Conservation (phyloP, 2,888 invertebrate genomes). For the Terebella lapidaria region DNA sequence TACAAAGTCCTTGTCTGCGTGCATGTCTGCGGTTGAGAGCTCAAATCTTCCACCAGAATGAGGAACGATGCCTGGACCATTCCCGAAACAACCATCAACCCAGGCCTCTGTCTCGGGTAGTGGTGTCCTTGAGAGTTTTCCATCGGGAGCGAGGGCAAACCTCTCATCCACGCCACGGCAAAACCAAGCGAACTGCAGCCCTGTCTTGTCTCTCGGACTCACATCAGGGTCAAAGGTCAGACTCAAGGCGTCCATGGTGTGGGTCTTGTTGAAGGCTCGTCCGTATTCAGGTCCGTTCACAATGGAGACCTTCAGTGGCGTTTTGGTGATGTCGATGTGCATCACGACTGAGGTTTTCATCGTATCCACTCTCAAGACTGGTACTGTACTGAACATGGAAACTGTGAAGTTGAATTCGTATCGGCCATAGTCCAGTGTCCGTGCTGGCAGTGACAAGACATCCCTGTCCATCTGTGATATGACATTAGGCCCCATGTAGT, state of each 20-base stretch:
- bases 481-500: background rate
- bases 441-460: background rate
- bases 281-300: conserved; percentile 12
- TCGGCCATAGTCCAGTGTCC: background rate
- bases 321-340: background rate
- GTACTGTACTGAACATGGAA: background rate
- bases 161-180: conserved; percentile 19
- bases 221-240: conserved; percentile 26
- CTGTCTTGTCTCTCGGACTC: conserved; percentile 23
- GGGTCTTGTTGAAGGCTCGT: conserved; percentile 11
- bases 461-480: background rate
- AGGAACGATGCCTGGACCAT: background rate
- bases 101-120: no score
- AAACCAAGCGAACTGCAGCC: conserved; percentile 27
- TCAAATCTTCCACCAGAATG: background rate
- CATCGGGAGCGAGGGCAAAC: no score
- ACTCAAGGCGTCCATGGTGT: conserved; percentile 16
- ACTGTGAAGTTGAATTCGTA: conserved; percentile 1
- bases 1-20: background rate
- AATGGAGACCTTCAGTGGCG: background rate
- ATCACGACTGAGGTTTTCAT: background rate
- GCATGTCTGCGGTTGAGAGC: background rate
- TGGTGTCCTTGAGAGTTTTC: no score
- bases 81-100: conserved; percentile 15
- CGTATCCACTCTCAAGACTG: background rate